A percentile compares a stretch with the other conserved stretches of the same genome.
These are phyloP conservation scores for Echinops telfairi DNA, from an alignment of 2,113 vertebrate species.

Conservation along the genomic window DNA sequence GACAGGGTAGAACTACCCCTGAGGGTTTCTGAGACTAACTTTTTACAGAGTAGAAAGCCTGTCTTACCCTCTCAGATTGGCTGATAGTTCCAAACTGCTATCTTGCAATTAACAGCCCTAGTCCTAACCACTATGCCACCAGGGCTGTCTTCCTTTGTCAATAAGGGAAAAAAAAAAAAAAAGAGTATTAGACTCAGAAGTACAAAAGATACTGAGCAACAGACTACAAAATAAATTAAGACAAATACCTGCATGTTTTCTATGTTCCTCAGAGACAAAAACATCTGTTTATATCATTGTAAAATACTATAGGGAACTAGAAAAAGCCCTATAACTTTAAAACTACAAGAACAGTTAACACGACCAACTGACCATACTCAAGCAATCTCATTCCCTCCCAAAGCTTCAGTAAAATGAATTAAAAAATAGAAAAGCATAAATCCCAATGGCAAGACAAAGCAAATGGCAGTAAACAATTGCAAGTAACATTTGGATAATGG, in stretches of 20 bases:
- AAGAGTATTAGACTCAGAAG: not conserved
- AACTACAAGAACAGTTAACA: slow-evolving; percentile 24
- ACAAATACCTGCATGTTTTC: slow-evolving; percentile 22
- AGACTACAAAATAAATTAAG: slow-evolving; percentile 22
- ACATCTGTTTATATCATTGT: slow-evolving; percentile 20
- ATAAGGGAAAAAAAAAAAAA: not conserved
- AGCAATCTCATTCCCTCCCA: not conserved
- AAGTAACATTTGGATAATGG: slow-evolving; percentile 24
- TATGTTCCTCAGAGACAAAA: slow-evolving; percentile 43
- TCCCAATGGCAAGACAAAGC: slow-evolving; percentile 20
- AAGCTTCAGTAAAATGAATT: slow-evolving; percentile 57
- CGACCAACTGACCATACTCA: not conserved
- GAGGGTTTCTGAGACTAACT: no score
- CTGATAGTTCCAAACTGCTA: no score
- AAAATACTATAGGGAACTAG: not conserved
- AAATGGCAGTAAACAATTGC: not conserved
- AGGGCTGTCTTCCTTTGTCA: not conserved
- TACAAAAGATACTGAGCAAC: not conserved
- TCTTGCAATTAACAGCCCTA: no score
- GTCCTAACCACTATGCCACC: no score
- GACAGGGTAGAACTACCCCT: no score
- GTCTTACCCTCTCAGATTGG: no score
- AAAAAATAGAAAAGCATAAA: slow-evolving; percentile 35
- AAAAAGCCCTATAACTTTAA: not conserved
- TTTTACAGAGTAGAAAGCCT: no score